A percentile compares a stretch with the other conserved stretches of the same genome.
phyloP scores from a whole-genome alignment of 2,797 vertebrate genomes.

The Morelia viridis region DNA sequence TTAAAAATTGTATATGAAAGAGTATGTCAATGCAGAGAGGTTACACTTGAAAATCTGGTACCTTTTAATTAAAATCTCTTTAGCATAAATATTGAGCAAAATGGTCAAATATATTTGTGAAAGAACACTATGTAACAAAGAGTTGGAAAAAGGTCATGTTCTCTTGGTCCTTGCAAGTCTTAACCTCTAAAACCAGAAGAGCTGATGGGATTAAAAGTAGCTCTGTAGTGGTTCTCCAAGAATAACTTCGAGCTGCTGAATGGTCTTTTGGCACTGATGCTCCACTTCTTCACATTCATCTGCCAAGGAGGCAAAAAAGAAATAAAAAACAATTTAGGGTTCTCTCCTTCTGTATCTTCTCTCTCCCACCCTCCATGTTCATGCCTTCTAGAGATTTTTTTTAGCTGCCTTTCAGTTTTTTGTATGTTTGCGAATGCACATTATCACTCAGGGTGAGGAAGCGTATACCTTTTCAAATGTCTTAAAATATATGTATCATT shows the following conservation, averaged over 20 bases:
- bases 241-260: constrained; percentile 88
- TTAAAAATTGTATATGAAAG: background rate
- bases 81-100: background rate
- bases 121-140: background rate
- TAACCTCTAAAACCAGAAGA: background rate
- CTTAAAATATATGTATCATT: background rate
- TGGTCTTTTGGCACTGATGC: constrained; percentile 89
- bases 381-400: background rate
- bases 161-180: background rate
- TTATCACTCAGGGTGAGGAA: background rate
- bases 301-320: constrained; percentile 53
- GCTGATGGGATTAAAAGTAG: constrained; percentile 80
- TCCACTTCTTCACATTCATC: constrained; percentile 97
- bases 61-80: background rate
- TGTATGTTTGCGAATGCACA: background rate
- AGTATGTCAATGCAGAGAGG: background rate
- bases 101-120: background rate
- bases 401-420: background rate
- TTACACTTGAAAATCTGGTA: background rate
- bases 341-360: background rate
- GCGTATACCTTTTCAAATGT: background rate
- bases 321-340: background rate
- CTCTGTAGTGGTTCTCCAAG: constrained; percentile 91
- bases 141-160: background rate
- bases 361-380: background rate